These are phyloP conservation scores for Rissa tridactyla DNA, from an alignment of 2,113 vertebrate species.

Conservation along the genomic window DNA sequence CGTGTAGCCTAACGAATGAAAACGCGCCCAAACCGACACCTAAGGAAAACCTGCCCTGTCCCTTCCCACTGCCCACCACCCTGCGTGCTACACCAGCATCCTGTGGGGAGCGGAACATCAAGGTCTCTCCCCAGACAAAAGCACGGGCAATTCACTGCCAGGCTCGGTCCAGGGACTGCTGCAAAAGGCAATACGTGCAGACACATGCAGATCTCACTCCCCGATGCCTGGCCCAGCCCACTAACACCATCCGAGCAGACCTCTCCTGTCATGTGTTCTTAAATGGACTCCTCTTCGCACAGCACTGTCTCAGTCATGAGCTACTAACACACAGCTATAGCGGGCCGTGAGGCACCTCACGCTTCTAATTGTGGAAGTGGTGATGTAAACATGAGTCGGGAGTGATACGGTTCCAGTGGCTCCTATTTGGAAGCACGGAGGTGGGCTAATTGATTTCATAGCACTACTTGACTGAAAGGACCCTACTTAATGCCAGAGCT, in stretches of 20 bases:
- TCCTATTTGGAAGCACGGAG: background rate
- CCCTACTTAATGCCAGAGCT: background rate
- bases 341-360: background rate
- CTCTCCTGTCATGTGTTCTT: background rate
- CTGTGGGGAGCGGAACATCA: background rate
- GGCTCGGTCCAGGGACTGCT: background rate
- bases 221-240: background rate
- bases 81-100: background rate
- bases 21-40: background rate
- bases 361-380: background rate
- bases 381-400: background rate
- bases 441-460: background rate
- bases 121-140: background rate
- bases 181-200: background rate
- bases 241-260: background rate
- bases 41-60: background rate
- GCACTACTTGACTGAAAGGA: background rate
- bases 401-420: background rate
- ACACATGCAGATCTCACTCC: background rate
- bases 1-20: background rate
- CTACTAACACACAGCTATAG: background rate
- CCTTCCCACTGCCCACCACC: background rate
- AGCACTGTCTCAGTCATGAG: fast-evolving
- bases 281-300: background rate
- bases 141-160: background rate